Evolutionary conservation across 1,140 invertebrate species (phyloP).

Genomic region (Phymorhynchus buccinoides): DNA sequence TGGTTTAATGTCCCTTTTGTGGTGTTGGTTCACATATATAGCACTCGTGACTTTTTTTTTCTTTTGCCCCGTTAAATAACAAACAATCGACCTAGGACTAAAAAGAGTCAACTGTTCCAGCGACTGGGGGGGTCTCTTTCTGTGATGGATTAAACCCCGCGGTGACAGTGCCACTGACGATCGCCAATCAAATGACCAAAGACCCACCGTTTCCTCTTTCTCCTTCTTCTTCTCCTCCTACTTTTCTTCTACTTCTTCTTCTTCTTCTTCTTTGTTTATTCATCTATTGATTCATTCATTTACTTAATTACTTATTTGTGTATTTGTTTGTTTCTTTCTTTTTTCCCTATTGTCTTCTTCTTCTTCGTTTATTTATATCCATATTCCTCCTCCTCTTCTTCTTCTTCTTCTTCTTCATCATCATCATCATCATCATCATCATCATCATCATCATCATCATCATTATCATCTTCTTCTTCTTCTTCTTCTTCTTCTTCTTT

Average conservation of each 20-base stretch:
- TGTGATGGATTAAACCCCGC: not conserved
- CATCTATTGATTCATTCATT: not conserved
- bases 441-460: too few relatives aligned
- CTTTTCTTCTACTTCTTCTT: slow-evolving; percentile 16
- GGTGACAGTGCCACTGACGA: not conserved
- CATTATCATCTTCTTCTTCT: too few relatives aligned
- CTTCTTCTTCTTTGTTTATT: slow-evolving; percentile 16
- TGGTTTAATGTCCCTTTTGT: too few relatives aligned
- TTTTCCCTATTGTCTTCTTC: not conserved
- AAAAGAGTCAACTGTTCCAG: not conserved
- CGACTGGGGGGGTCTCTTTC: not conserved
- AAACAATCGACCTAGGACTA: too few relatives aligned
- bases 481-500: not conserved
- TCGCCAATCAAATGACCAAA: not conserved
- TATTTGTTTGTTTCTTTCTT: slow-evolving; percentile 22
- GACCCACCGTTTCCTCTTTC: not conserved
- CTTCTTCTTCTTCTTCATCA: too few relatives aligned
- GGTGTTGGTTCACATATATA: too few relatives aligned
- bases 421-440: too few relatives aligned
- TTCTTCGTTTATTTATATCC: not conserved
- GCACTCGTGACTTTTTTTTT: too few relatives aligned
- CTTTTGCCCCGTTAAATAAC: too few relatives aligned
- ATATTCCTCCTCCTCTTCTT: slow-evolving; percentile 12
- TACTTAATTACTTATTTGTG: not conserved
- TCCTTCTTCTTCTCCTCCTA: slow-evolving; percentile 9